Conservation (phyloP, 2,113 vertebrate species). For the Ctenodactylus gundi region DNA sequence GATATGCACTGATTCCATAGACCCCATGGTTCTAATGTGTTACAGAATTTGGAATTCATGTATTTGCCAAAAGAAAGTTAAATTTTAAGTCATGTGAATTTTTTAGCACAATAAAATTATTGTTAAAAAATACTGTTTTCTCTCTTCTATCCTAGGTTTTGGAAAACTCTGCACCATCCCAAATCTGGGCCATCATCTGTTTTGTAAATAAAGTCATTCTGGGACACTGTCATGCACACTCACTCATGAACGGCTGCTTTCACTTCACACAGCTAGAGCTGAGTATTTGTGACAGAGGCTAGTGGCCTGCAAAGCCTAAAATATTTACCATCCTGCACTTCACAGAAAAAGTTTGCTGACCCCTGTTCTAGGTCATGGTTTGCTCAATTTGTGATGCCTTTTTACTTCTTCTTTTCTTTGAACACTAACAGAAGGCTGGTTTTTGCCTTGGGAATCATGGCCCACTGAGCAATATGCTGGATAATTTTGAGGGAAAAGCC, state of each 20-base stretch:
- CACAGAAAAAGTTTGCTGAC: neutral
- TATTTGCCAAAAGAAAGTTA: too few relatives aligned
- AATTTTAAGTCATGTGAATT: too few relatives aligned
- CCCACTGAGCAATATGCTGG: neutral
- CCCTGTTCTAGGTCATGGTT: neutral
- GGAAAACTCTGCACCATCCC: neutral
- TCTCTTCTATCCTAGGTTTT: neutral
- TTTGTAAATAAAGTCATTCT: neutral
- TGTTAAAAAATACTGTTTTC: neutral
- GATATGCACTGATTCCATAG: too few relatives aligned
- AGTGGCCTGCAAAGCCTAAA: neutral
- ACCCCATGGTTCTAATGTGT: too few relatives aligned
- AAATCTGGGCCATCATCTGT: neutral
- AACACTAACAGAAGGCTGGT: neutral
- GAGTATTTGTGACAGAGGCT: neutral
- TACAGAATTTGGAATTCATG: too few relatives aligned
- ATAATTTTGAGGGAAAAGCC: conserved; percentile 37
- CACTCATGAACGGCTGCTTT: neutral
- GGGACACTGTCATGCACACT: neutral
- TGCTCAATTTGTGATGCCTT: neutral
- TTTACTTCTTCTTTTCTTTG: neutral
- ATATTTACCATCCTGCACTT: neutral
- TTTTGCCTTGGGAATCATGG: neutral
- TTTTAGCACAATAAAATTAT: too few relatives aligned
- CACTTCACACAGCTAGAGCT: neutral